Evolutionary conservation across 2,888 invertebrate genomes (phyloP), one percentile per base, ranked within the genome.

Genomic region (Hirudinaria manillensis): DNA sequence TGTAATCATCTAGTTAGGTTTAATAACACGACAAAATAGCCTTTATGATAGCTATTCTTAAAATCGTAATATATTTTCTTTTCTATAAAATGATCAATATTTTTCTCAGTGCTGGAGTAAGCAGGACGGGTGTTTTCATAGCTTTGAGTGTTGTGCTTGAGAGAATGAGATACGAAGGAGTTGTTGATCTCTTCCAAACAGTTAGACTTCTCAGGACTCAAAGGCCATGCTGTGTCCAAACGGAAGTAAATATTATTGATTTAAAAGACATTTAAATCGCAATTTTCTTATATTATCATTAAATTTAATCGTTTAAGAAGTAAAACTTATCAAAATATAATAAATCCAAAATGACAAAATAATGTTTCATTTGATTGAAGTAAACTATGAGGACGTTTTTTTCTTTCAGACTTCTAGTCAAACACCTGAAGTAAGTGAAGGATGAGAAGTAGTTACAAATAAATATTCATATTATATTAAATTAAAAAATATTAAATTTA

Each of bases 191-290:
- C 83, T 99, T 99, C 91, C 98, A 98, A 87, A 97, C 97, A 0
- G 97, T 97, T 78, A 92, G 98, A 87, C 94, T 97, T 87, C 88
- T 99, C 81, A 91, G 99, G 84, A 97, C 98, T 79, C 98, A 99
- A 87, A 90, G 99, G 82, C 96, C 97, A 78, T 96, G 96, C 81
- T 99, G 99, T 98, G 97, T 99, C 81, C 98, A 99, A 87, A 97
- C 97, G 80, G 97, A 97, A 92, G 97, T 95, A 86, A 83, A 83
- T 36, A 10, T n/a, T 7, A 2, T 6, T 24, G 32, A 29, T 61
- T 73, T 65, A 61, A 2, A 27, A 2, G 3, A 27, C 61, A 13
- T 45, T 16, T 36, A 36, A 3, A 36, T 36, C 36, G 10, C 45
- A 45, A 45, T 7, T 16, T 45, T 45, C 45, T 45, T 7, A 19